These are phyloP conservation scores for Epistrophella euchroma DNA, from an alignment of 2,888 invertebrate species.

Conservation along the genomic window DNA sequence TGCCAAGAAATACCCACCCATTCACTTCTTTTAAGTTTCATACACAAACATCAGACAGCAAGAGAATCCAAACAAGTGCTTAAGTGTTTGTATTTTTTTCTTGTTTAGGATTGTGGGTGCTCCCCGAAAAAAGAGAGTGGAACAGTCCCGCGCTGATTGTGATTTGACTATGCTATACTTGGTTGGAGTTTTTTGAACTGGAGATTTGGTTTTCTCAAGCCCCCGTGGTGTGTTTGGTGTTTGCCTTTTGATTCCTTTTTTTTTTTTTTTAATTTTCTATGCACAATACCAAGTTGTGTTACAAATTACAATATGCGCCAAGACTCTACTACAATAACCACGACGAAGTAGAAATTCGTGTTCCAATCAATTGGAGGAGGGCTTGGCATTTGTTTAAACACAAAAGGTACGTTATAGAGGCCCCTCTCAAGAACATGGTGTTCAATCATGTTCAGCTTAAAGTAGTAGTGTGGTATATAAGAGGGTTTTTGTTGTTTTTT, in stretches of 20 bases:
- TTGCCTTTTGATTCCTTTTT: slow-evolving; percentile 66
- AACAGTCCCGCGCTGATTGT: slow-evolving; percentile 59
- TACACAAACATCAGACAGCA: slow-evolving; percentile 12
- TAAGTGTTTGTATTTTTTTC: neutral
- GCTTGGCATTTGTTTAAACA: slow-evolving; percentile 59
- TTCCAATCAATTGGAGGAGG: slow-evolving; percentile 74
- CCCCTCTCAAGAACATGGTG: slow-evolving; percentile 44
- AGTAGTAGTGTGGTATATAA: slow-evolving; percentile 22
- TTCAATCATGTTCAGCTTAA: slow-evolving; percentile 59
- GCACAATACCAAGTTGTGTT: slow-evolving; percentile 66
- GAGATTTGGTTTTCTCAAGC: slow-evolving; percentile 37
- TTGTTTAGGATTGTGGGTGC: slow-evolving; percentile 63
- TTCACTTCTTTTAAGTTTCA: slow-evolving; percentile 39
- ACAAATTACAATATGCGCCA: slow-evolving; percentile 67
- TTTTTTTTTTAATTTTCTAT: slow-evolving; percentile 71
- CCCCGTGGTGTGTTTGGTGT: slow-evolving; percentile 18
- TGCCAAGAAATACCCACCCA: slow-evolving; percentile 31
- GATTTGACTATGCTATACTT: too few species aligned
- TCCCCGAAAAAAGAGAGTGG: slow-evolving; percentile 54
- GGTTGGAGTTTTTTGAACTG: neutral
- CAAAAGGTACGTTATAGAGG: slow-evolving; percentile 44
- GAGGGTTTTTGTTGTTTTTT: slow-evolving; percentile 32
- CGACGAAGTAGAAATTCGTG: slow-evolving; percentile 69
- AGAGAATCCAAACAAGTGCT: slow-evolving; percentile 60
- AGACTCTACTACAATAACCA: slow-evolving; percentile 29